Evolutionary conservation across 2,888 invertebrate genomes (phyloP), one percentile per base, ranked within the genome.

Genomic region (Andrena flavipes): DNA sequence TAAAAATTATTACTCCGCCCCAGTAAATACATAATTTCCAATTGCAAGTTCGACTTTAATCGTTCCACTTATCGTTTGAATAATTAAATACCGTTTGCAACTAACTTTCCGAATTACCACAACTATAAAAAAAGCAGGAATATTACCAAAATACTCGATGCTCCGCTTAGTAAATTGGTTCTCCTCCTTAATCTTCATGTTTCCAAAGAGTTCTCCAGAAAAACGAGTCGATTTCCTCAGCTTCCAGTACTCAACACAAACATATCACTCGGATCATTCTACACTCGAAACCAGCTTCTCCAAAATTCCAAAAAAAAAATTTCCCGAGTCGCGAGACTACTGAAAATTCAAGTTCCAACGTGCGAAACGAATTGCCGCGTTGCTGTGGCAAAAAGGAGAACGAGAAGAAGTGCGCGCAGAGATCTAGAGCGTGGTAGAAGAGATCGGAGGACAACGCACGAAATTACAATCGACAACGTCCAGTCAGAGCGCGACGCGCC

Each of bases 151-250:
- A 73, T 92, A 92, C 29, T 92, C 90, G 64, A 91, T 86, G 87
- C 92, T 92, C 74, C 91, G 89, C 81, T 91, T 92, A 30, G 91
- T 90, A 75, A 85, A 92, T 35, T 89, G 91, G 84, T 88, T 92
- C 73, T 93, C 93, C 77, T 92, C 92, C 74, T 91, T 92, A 81
- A 93, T 92, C 85, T 88, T 92, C 93, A 93, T 93, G 63, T 86
- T 90, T 49, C 29, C 68, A 0, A 0, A 1, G 2, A 16, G 29
- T n/a, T 29, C 8, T 8, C 59, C 67, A 16, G 35, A 13, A 2
- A 4, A 8, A 56, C 35, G 6, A 30, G n/a, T n/a, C 8, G 13
- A 74, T 63, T 10, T 33, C 64, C 8, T 23, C 49, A 10, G 16
- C 3, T 10, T 5, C 8, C 2, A 8, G n/a, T 54, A 10, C n/a